phyloP scores from a whole-genome alignment of 35 echinoderm and acorn worm genomes.

The Nesometra sesokonis region DNA sequence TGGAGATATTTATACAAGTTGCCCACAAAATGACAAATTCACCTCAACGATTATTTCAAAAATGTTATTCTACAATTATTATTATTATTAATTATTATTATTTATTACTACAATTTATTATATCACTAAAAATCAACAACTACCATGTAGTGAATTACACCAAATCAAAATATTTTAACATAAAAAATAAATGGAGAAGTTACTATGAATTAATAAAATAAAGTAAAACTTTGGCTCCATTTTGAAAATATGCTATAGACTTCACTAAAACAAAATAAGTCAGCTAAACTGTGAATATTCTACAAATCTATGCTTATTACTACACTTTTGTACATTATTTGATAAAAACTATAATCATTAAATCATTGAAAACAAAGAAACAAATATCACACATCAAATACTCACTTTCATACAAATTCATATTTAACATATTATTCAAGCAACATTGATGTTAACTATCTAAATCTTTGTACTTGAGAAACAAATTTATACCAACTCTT shows the following conservation, averaged over 20 bases:
- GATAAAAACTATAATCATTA: neutral
- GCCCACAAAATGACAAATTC: neutral
- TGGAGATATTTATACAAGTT: neutral
- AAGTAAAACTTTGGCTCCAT: neutral
- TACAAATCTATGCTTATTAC: neutral
- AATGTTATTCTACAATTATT: neutral
- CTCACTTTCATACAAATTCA: neutral
- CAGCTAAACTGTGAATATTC: too few relatives aligned
- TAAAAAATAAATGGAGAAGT: neutral
- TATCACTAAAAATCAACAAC: neutral
- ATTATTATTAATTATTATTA: too few relatives aligned
- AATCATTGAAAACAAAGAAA: neutral
- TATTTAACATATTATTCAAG: too few relatives aligned
- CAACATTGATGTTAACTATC: too few relatives aligned
- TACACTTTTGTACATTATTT: neutral
- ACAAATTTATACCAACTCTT: neutral
- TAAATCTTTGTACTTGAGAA: neutral
- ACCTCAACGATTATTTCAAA: neutral
- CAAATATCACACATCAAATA: neutral
- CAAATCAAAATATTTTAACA: neutral
- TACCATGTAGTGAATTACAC: neutral
- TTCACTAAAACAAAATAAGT: too few relatives aligned
- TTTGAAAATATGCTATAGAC: too few relatives aligned
- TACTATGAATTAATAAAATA: neutral
- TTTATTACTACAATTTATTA: neutral